Base-by-base conservation (phyloP, 2,888 invertebrate species). In the Megastigmus dorsalis region DNA sequence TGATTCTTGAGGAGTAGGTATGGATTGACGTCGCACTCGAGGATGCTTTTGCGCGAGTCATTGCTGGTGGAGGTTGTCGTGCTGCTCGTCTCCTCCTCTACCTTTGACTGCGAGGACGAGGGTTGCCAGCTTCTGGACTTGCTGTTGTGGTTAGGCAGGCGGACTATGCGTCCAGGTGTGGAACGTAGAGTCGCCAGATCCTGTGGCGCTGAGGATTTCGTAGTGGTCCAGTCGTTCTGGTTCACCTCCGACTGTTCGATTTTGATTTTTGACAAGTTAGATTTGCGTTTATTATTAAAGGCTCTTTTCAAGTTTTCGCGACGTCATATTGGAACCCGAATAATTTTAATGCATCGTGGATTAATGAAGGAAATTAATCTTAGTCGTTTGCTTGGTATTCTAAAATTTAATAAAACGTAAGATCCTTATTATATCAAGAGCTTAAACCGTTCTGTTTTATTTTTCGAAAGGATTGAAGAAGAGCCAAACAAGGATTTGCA, bases 21-120 rank as follows among this genome's bases (percentile, higher is more conserved):
- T 2, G 95, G 95, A 88, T 95, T 95, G 45, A 95, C 94, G 85
- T 94, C 92, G 89, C 95, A 95, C 81, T 95, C 93, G 48, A 95
- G 89, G 78, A 95, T 95, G 18, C 95, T 95, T 79, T 92, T 93
- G 26, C 85, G 76, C 0, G 82, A 81, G 60, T 83, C 83, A 54
- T 33, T 9, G 69, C 52, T 33, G 74, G 18, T 15, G 18, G n/a
- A n/a, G n/a, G 74, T 48, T 3, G 70, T 60, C 5, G 76, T 36
- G 33, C 68, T 62, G 36, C 20, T 59, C 23, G 48, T 26, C 13
- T 82, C 81, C 15, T 80, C 79, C 77, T 59, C 80, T 74, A 26
- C 78, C 78, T 20, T 81, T 73, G 2, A 77, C 75, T 18, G 60
- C 4, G 45, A 60, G 2, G 70, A 41, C 3, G 76, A 36, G 0